Percentiles rank a stretch among this genome's conserved stretches.
Evolutionary conservation across 1,140 invertebrate genomes (phyloP).

Genomic region (Sipha flava): DNA sequence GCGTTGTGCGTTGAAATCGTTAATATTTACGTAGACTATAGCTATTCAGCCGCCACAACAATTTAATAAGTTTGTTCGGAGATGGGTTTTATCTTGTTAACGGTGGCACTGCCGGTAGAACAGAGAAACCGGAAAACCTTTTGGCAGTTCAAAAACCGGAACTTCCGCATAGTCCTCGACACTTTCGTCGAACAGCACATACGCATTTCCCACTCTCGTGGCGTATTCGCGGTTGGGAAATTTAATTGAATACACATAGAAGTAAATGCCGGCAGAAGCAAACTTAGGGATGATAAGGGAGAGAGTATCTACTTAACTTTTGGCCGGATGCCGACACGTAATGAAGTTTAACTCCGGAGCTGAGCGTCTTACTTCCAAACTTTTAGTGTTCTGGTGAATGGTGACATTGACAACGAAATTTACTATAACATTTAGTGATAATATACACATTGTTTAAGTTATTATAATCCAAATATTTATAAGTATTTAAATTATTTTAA

Average conservation of each 20-base stretch:
- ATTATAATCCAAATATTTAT: too few relatives aligned
- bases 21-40: not conserved
- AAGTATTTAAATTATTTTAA: too few relatives aligned
- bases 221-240: not conserved
- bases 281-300: not conserved
- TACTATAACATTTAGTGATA: too few relatives aligned
- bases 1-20: not conserved
- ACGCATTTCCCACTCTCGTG: not conserved
- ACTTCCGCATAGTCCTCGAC: not conserved
- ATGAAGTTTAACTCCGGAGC: not conserved
- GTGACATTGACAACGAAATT: not conserved
- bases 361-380: not conserved
- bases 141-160: conserved; percentile 19
- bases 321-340: conserved; percentile 15
- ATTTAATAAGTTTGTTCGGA: not conserved
- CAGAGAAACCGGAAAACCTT: conserved; percentile 15
- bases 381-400: not conserved
- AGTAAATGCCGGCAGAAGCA: not conserved
- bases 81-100: conserved; percentile 25
- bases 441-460: too few relatives aligned
- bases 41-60: not conserved
- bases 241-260: conserved; percentile 10
- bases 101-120: not conserved
- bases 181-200: not conserved
- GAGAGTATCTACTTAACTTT: conserved; percentile 8